Evolutionary conservation across 2,888 invertebrate genomes (phyloP).

Genomic region (Pediacus dermestoides): DNA sequence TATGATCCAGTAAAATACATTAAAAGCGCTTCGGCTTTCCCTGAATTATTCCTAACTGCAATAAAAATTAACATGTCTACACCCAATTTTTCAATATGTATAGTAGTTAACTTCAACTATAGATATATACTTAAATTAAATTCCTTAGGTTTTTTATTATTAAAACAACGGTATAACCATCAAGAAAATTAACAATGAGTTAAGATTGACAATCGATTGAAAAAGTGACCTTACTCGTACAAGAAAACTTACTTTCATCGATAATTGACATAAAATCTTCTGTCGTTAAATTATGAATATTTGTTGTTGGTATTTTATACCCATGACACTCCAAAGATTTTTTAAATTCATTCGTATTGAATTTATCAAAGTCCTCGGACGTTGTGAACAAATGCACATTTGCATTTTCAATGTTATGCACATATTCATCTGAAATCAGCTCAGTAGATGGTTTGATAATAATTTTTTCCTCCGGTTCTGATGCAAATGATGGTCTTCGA

Average conservation of each 20-base stretch:
- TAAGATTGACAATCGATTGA: too few species aligned
- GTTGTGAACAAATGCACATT: constrained; percentile 24
- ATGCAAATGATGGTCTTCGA: too few species aligned
- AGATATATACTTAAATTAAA: too few species aligned
- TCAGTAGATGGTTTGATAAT: constrained; percentile 41
- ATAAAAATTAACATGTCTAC: too few species aligned
- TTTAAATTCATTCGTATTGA: constrained; percentile 21
- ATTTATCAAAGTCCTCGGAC: constrained; percentile 15
- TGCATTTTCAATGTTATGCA: constrained; percentile 22
- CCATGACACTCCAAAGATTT: constrained; percentile 22
- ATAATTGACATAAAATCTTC: constrained; percentile 23
- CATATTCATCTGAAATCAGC: constrained; percentile 43
- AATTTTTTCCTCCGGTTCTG: constrained; percentile 34
- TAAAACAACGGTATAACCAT: too few species aligned
- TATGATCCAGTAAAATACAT: constrained; percentile 33
- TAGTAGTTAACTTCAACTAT: too few species aligned
- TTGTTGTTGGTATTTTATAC: constrained; percentile 23
- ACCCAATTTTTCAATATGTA: too few species aligned
- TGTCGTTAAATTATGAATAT: constrained; percentile 22
- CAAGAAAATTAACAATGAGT: too few species aligned
- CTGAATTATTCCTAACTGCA: constrained; percentile 26
- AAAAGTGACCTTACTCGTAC: too few species aligned
- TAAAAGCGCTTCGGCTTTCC: constrained; percentile 28
- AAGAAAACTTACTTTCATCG: constrained; percentile 26
- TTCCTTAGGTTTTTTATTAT: too few species aligned